A percentile compares a stretch with the other conserved stretches of the same genome.
Conservation (phyloP, 2,113 vertebrate genomes). For the Tursiops truncatus region DNA sequence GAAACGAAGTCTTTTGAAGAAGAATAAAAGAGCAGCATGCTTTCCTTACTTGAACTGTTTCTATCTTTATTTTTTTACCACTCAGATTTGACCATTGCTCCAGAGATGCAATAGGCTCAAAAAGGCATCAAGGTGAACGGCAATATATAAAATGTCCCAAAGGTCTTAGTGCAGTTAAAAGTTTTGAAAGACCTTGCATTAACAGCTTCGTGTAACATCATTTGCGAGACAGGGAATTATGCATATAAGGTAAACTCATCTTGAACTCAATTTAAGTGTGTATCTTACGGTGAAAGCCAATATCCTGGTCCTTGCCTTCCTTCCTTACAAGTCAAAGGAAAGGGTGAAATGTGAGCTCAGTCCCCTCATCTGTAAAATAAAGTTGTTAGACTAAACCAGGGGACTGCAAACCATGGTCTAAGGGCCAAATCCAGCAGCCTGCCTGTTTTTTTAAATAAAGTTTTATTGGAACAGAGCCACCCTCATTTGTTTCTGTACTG, state of each 20-base stretch:
- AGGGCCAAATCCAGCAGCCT: not conserved
- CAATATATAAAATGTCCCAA: not conserved
- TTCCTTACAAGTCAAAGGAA: conserved; percentile 15
- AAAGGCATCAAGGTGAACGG: conserved; percentile 4
- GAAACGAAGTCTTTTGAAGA: conserved; percentile 31
- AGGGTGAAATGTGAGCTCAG: not conserved
- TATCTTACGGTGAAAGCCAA: conserved; percentile 16
- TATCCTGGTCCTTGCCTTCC: not conserved
- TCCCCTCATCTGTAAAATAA: conserved; percentile 30
- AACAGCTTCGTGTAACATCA: not conserved
- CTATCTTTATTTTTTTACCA: conserved; percentile 10
- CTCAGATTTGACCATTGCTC: conserved; percentile 5
- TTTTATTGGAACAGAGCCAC: not conserved
- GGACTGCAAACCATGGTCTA: not conserved
- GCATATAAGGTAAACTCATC: not conserved
- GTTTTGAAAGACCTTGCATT: not conserved
- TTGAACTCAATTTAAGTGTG: conserved; percentile 8
- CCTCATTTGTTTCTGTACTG: not conserved
- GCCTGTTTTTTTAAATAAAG: not conserved
- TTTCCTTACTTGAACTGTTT: conserved; percentile 19
- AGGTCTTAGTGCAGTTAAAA: not conserved
- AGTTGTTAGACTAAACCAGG: not conserved
- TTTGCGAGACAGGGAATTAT: not conserved
- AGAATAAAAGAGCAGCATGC: not conserved
- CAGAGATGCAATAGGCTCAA: conserved; percentile 1